Base-by-base conservation (phyloP, 2,888 invertebrate species). In the Antitype chi region DNA sequence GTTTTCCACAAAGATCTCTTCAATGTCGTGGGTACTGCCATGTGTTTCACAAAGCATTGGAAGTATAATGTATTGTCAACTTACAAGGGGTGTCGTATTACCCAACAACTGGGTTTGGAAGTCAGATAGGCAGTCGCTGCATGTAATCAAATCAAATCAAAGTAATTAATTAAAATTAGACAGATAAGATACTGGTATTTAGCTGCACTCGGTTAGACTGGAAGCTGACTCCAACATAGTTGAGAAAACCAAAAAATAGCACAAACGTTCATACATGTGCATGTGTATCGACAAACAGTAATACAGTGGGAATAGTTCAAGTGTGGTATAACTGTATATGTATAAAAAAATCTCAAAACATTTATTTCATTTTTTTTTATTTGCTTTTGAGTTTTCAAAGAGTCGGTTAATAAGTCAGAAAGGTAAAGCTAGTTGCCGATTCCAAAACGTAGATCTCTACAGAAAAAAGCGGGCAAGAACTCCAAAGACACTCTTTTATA, bases 51-150 rank as follows among this genome's bases (percentile, higher is more conserved):
- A 38, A 57, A 15, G 0, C 23, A 55, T 75, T 80, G 57, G 71
- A 70, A 80, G 63, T 80, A 69, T 68, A 76, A 80, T 80, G 15
- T 62, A 43, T 15, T 32, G 70, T 59, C 62, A 59, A 11, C 9
- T 9, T 32, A 32, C 20, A 32, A 60, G 60, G 20, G 60, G 28
- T 60, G 9, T 5, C 28, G 60, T 20, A 28, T 32, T 28, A 60
- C 20, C 20, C 28, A 28, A 17, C 3, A 28, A 59, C 28, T 59
- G 28, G 32, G 9, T 20, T 32, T 28, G 20, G 28, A 20, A 9
- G 59, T 11, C 20, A 59, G 28, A 32, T 60, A 32, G 11, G 28
- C 9, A 32, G 60, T 60, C 4, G 20, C 20, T 60, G 5, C 20
- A 32, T 32, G 60, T 60, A 32, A 17, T 17, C 32, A 32, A 25